Conservation (phyloP, 2,888 invertebrate genomes). For the Noctua fimbriata region DNA sequence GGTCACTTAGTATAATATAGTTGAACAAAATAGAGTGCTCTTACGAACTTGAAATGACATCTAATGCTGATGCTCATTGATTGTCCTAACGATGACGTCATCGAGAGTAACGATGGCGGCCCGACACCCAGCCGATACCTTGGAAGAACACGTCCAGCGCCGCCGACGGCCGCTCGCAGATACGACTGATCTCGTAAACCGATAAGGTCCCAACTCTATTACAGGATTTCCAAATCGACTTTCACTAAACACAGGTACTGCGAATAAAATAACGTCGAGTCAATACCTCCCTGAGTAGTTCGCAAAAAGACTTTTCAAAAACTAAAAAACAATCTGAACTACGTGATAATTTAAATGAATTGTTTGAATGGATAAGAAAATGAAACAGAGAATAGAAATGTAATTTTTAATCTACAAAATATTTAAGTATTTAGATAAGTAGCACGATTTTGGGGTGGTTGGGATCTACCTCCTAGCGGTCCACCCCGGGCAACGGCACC, state of each 20-base stretch:
- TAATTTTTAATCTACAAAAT: conserved; percentile 22
- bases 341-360: not conserved
- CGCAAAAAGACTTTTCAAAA: too few relatives aligned
- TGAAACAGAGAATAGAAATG: conserved; percentile 14
- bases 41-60: not conserved
- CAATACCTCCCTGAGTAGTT: too few relatives aligned
- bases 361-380: not conserved
- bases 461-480: too few relatives aligned
- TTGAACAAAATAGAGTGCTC: not conserved
- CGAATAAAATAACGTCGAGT: conserved; percentile 15
- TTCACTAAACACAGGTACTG: conserved; percentile 66
- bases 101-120: conserved; percentile 68
- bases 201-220: conserved; percentile 69
- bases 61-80: conserved; percentile 42
- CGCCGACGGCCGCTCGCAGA: conserved; percentile 58
- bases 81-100: conserved; percentile 47
- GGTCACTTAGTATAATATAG: too few relatives aligned
- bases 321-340: too few relatives aligned
- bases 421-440: not conserved
- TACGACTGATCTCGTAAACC: conserved; percentile 67
- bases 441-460: too few relatives aligned
- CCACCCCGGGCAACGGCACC: too few relatives aligned
- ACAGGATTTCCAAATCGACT: conserved; percentile 72
- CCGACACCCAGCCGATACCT: conserved; percentile 63
- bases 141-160: conserved; percentile 73